These are phyloP conservation scores for Margaritifera margaritifera DNA, from an alignment of 2,888 invertebrate genomes.

Conservation along the genomic window DNA sequence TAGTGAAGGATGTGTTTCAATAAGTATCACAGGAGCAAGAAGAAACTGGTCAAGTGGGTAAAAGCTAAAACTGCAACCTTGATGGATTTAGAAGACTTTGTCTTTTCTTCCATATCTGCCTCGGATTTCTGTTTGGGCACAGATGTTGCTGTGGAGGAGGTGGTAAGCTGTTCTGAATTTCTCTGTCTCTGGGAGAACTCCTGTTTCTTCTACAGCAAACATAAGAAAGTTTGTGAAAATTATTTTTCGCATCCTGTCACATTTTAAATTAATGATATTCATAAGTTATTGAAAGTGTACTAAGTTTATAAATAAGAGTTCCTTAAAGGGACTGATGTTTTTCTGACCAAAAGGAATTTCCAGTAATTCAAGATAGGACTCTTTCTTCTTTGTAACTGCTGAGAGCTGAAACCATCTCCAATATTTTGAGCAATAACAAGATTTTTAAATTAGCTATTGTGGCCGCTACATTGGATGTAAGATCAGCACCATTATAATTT, in stretches of 20 bases:
- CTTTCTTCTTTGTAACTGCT: too few species aligned
- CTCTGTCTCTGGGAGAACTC: conserved; percentile 61
- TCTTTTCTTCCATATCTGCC: conserved; percentile 32
- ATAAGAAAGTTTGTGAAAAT: not conserved
- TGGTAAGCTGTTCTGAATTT: conserved; percentile 41
- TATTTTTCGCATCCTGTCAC: not conserved
- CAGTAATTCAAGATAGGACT: too few species aligned
- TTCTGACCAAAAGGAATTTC: too few species aligned
- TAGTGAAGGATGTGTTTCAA: not conserved
- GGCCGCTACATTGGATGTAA: too few species aligned
- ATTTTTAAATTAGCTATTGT: too few species aligned
- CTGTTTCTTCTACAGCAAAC: conserved; percentile 53
- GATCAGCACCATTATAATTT: too few species aligned
- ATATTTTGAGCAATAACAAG: too few species aligned
- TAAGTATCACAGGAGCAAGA: not conserved
- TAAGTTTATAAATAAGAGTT: too few species aligned
- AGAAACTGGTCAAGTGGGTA: not conserved
- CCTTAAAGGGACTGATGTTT: too few species aligned
- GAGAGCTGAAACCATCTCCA: too few species aligned
- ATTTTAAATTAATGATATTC: too few species aligned
- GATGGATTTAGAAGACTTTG: conserved; percentile 35
- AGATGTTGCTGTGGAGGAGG: conserved; percentile 7
- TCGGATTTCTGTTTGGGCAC: conserved; percentile 43
- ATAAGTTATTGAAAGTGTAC: too few species aligned
- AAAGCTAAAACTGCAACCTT: conserved; percentile 27